Evolutionary conservation across 2,113 vertebrate species (phyloP).

Genomic region (Onychostoma macrolepis): DNA sequence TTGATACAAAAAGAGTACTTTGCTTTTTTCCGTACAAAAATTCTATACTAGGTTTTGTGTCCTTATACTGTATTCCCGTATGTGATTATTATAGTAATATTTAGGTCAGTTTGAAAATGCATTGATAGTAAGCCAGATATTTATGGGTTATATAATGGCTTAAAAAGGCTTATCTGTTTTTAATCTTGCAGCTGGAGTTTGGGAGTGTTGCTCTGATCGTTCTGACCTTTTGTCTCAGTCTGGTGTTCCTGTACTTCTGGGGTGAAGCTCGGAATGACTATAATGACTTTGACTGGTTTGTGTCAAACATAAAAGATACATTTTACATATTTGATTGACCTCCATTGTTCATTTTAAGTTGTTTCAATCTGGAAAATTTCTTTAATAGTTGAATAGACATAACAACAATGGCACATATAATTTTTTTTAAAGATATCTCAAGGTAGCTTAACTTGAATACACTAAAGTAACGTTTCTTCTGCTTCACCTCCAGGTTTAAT

Average conservation of each 20-base stretch:
- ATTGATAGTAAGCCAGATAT: neutral
- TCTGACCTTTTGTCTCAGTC: slow-evolving; percentile 81
- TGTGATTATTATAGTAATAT: neutral
- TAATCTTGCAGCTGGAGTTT: slow-evolving; percentile 71
- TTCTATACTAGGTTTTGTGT: neutral
- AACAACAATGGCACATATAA: neutral
- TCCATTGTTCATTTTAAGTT: neutral
- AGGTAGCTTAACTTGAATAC: neutral
- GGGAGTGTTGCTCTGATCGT: slow-evolving; percentile 81
- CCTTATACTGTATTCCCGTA: neutral
- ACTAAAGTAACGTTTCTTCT: neutral
- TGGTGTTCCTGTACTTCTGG: slow-evolving; percentile 88
- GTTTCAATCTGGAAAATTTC: neutral
- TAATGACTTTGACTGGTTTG: slow-evolving; percentile 90
- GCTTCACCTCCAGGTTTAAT: slow-evolving; percentile 74
- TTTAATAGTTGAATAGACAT: neutral
- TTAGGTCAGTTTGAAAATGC: neutral
- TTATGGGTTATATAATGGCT: slow-evolving; percentile 9
- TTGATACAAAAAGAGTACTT: neutral
- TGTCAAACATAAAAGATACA: neutral
- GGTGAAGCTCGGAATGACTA: slow-evolving; percentile 89
- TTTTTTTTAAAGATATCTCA: neutral
- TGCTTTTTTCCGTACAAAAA: neutral
- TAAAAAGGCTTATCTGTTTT: neutral
- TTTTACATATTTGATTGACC: neutral